Base-by-base conservation (phyloP, 2,888 invertebrate genomes). In the Trichopria drosophilae region DNA sequence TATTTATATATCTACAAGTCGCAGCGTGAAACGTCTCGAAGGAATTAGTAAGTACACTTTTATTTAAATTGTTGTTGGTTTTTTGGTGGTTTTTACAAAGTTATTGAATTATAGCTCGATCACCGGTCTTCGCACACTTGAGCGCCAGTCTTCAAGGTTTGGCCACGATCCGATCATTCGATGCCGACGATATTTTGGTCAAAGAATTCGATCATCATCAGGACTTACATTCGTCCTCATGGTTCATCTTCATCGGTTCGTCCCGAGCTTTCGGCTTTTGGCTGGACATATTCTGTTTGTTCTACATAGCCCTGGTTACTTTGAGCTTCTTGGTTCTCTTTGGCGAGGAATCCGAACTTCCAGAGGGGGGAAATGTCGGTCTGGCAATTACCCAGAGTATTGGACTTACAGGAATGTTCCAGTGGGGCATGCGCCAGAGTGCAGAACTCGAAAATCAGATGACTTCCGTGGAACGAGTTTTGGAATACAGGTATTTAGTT, bases 71-170 rank as follows among this genome's bases (percentile, higher is more conserved):
- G 39, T 22, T 18, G 15, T 24, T 3, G 9, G 37, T 16, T 23
- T 29, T 40, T 15, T 15, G 34, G 19, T n/a, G 46, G 45, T 32
- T 45, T 37, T 29, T 15, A n/a, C n/a, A 43, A 32, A 6, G 4
- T 26, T 31, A 20, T 42, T 9, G 40, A 36, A 53, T 69, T 74
- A 34, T 78, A 92, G 92, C 93, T 57, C 86, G 94, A 52, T 94
- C 94, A 65, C 97, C 97, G 0, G 91, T 98, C n/a, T 97, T 95
- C 78, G 89, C 90, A 2, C 95, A 96, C 70, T 78, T 97, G 65
- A 91, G 87, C 68, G 90, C 94, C 19, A 86, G 93, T 0, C 79
- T 98, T 4, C 88, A 90, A 72, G 97, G 97, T 0, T 79, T 98
- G 54, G 85, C 92, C 0, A 95, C 95, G 0, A 94, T 98, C 37